phyloP scores from a whole-genome alignment of 2,888 invertebrate genomes.

The Abrostola tripartita region DNA sequence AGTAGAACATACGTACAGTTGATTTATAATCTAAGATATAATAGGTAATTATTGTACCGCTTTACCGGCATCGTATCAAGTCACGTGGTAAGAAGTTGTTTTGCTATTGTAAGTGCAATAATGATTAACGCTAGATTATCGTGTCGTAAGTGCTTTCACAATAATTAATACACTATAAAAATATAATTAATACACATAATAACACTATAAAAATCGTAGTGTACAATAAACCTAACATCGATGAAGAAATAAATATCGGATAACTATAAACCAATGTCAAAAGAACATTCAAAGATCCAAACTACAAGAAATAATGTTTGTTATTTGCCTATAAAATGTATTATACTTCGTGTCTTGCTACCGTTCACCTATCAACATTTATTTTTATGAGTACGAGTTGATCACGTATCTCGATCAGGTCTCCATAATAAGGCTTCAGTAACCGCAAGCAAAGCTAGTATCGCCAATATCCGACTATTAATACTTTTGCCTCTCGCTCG shows the following conservation, averaged over 20 bases:
- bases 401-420: conserved; percentile 33
- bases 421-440: conserved; percentile 74
- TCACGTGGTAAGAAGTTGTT: too few species aligned
- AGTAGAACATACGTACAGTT: too few species aligned
- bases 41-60: not conserved
- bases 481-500: conserved; percentile 51
- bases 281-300: conserved; percentile 26
- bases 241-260: conserved; percentile 33
- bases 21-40: not conserved
- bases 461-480: conserved; percentile 49
- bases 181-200: too few species aligned
- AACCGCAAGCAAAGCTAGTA: conserved; percentile 70
- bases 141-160: too few species aligned
- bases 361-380: conserved; percentile 47
- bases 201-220: too few species aligned
- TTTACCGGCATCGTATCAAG: too few species aligned
- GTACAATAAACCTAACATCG: conserved; percentile 8
- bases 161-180: too few species aligned
- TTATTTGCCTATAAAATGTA: conserved; percentile 38
- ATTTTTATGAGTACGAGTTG: conserved; percentile 42
- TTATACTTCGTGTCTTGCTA: conserved; percentile 35
- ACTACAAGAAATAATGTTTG: conserved; percentile 35
- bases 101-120: too few species aligned
- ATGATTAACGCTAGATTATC: too few species aligned
- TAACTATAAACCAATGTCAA: conserved; percentile 28